Percentiles rank a stretch among this genome's conserved stretches.
phyloP scores from a whole-genome alignment of 2,797 vertebrate species.

The Yasuhikotakia modesta region DNA sequence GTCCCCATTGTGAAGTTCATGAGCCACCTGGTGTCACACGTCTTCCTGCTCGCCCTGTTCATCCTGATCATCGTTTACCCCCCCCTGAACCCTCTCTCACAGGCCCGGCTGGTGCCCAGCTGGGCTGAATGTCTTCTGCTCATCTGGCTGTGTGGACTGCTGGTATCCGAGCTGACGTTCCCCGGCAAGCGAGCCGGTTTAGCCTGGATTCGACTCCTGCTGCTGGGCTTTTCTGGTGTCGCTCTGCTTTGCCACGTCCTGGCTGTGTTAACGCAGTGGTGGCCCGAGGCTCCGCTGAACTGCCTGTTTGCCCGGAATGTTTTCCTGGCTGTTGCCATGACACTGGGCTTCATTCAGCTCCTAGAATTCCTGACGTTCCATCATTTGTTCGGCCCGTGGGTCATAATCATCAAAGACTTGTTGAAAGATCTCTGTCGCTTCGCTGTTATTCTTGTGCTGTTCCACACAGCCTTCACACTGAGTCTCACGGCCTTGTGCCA shows the following conservation, averaged over 20 bases:
- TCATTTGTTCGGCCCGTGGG: constrained; percentile 73
- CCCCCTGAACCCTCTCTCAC: constrained; percentile 62
- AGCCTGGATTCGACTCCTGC: constrained; percentile 68
- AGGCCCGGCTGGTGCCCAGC: constrained; percentile 58
- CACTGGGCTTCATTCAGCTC: constrained; percentile 69
- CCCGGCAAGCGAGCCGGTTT: constrained; percentile 63
- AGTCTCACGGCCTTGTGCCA: constrained; percentile 68
- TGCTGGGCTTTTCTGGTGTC: constrained; percentile 63
- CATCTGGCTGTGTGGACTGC: constrained; percentile 66
- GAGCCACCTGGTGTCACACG: constrained; percentile 70
- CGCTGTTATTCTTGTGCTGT: constrained; percentile 69
- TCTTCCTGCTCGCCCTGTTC: constrained; percentile 68
- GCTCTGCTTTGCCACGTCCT: constrained; percentile 69
- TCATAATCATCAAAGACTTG: constrained; percentile 70
- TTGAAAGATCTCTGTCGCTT: constrained; percentile 72
- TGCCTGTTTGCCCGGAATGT: constrained; percentile 69
- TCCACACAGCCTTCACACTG: constrained; percentile 69
- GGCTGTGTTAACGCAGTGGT: constrained; percentile 55
- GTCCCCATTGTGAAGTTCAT: constrained; percentile 72
- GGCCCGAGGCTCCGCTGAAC: constrained; percentile 46
- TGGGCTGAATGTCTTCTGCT: constrained; percentile 70
- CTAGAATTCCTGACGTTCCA: constrained; percentile 73
- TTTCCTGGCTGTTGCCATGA: constrained; percentile 67
- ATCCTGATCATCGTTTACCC: constrained; percentile 68
- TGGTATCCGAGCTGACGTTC: constrained; percentile 68